Conservation (phyloP, 2,113 vertebrate species). For the cattle (Bos taurus) region ARS-UCD2.0 NC_037333.1:65331501-65332000, state of each 20-base stretch:
- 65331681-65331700: constrained; percentile 8
- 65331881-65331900: background rate
- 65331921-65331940: too few relatives aligned
- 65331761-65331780: background rate
- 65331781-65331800: background rate
- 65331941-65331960: too few relatives aligned
- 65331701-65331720: background rate
- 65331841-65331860: background rate
- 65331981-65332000: too few relatives aligned
- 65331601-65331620: background rate
- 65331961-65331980: too few relatives aligned
- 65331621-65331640: background rate
- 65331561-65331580: background rate
- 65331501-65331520: background rate
- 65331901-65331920: too few relatives aligned
- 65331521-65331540: background rate
- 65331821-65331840: background rate
- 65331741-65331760: background rate
- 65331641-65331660: background rate
- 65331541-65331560: background rate
- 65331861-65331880: background rate
- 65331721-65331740: background rate
- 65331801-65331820: background rate
- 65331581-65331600: background rate
- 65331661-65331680: background rate